These are phyloP conservation scores for Heterodera filipjevi DNA, from an alignment of 2,888 invertebrate species.

Conservation along the genomic window DNA sequence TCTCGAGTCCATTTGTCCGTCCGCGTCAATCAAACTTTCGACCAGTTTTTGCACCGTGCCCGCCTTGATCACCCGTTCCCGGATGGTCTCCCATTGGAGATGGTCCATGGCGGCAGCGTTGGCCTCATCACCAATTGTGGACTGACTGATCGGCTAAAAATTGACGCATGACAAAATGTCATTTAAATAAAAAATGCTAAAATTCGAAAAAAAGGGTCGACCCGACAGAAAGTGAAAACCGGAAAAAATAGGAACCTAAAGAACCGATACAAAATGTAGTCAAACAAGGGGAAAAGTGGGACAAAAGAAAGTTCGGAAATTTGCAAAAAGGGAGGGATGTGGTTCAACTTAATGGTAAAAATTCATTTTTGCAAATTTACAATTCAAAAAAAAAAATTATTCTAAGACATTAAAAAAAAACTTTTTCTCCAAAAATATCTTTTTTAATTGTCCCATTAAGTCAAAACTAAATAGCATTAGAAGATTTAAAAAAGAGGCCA, in stretches of 20 bases:
- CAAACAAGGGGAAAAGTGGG: too few species aligned
- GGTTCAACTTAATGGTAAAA: too few species aligned
- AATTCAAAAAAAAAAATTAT: too few species aligned
- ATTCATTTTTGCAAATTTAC: too few species aligned
- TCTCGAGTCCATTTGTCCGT: constrained; percentile 93
- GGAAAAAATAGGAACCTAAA: background rate
- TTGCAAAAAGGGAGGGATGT: too few species aligned
- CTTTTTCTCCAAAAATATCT: too few species aligned
- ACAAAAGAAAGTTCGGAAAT: too few species aligned
- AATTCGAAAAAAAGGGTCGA: background rate
- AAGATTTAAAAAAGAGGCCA: too few species aligned
- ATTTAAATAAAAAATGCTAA: background rate
- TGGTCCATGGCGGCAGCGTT: constrained; percentile 69
- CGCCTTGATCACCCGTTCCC: constrained; percentile 90
- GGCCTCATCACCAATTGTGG: constrained; percentile 48
- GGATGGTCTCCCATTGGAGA: constrained; percentile 97
- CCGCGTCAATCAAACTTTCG: constrained; percentile 69
- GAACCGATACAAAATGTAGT: too few species aligned
- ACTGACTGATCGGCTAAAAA: constrained; percentile 56
- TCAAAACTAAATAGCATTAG: too few species aligned
- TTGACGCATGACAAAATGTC: constrained; percentile 7
- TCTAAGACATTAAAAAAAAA: too few species aligned
- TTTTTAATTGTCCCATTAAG: too few species aligned
- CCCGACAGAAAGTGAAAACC: background rate
- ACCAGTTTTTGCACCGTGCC: constrained; percentile 90